Conservation (phyloP, 2,797 vertebrate genomes). For the Anas acuta region DNA sequence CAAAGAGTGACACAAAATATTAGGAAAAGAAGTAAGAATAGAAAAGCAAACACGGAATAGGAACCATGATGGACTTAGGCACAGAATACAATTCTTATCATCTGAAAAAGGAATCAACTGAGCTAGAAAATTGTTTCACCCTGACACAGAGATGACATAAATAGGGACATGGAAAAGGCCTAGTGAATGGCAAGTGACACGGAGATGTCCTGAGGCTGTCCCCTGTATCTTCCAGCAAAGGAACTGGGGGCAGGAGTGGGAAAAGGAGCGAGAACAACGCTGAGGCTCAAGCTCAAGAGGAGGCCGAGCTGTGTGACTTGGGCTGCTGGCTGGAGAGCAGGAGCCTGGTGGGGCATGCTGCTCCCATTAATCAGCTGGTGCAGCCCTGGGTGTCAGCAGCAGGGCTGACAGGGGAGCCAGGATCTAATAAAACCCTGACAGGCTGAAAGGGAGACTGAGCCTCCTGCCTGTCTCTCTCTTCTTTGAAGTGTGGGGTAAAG, state of each 20-base stretch:
- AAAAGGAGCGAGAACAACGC: neutral
- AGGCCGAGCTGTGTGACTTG: rapidly evolving
- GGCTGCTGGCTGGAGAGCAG: neutral
- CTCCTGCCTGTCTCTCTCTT: neutral
- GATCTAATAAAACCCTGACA: conserved; percentile 10
- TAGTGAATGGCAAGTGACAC: neutral
- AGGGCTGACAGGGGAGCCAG: neutral
- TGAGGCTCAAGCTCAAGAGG: neutral
- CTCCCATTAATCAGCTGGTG: conserved; percentile 36
- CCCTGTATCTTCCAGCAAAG: neutral
- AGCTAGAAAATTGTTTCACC: neutral
- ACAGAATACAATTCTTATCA: neutral
- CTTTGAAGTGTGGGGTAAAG: neutral
- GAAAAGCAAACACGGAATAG: neutral
- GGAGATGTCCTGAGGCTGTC: neutral
- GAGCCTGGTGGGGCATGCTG: neutral
- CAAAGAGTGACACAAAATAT: neutral
- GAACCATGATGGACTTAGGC: neutral
- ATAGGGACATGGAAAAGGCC: neutral
- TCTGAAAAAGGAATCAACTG: neutral
- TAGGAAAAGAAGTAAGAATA: neutral
- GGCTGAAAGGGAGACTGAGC: neutral
- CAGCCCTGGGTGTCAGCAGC: neutral
- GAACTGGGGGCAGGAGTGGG: neutral
- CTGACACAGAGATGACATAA: neutral